These are phyloP conservation scores for Tachypleus tridentatus DNA, from an alignment of 1,140 invertebrate genomes.

Conservation along the genomic window DNA sequence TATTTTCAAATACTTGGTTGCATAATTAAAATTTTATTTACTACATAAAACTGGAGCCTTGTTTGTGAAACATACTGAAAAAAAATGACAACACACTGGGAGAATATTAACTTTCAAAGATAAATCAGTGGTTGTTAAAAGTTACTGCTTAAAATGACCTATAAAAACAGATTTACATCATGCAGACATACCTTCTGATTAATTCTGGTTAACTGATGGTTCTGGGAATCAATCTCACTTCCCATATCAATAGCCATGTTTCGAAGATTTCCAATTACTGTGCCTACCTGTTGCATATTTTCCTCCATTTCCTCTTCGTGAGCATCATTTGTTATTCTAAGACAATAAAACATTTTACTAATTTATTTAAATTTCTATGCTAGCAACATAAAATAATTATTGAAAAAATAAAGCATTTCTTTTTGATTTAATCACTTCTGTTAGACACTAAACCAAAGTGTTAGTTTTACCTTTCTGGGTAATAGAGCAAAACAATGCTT, in stretches of 20 bases:
- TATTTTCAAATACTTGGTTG: too few species aligned
- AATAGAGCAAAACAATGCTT: too few species aligned
- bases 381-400: too few species aligned
- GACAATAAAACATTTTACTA: too few species aligned
- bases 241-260: slow-evolving; percentile 99
- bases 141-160: not conserved
- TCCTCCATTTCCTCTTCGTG: slow-evolving; percentile 49
- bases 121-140: not conserved
- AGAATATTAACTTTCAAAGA: not conserved
- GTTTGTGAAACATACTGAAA: not conserved
- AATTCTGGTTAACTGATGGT: slow-evolving; percentile 91
- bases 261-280: slow-evolving; percentile 93
- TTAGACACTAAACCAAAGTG: too few species aligned
- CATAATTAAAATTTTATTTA: slow-evolving; percentile 1
- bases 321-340: slow-evolving; percentile 47
- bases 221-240: slow-evolving; percentile 94
- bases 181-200: slow-evolving; percentile 73
- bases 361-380: too few species aligned
- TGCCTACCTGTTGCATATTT: slow-evolving; percentile 48
- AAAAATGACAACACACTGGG: not conserved
- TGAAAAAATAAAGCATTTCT: too few species aligned
- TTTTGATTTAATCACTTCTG: too few species aligned
- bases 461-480: too few species aligned
- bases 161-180: not conserved
- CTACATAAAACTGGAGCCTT: not conserved